These are phyloP conservation scores for Lagopus muta DNA, from an alignment of 2,113 vertebrate species.

Conservation along the genomic window DNA sequence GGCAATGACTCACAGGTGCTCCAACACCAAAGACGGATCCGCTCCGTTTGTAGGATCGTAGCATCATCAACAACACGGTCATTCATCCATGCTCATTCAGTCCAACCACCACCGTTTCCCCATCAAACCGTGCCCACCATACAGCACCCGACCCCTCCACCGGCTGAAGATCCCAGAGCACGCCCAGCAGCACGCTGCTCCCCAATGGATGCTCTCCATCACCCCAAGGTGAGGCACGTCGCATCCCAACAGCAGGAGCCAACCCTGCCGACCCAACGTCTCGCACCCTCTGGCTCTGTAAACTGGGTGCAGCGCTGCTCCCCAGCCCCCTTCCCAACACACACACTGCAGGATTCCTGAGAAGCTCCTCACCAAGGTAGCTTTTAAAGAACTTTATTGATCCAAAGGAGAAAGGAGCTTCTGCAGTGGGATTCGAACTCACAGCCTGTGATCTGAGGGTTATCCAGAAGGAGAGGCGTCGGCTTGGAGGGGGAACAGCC, in stretches of 20 bases:
- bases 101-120: too few species aligned
- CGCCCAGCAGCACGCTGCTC: neutral
- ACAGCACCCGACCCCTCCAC: neutral
- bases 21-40: too few species aligned
- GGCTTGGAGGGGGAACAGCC: neutral
- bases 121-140: too few species aligned
- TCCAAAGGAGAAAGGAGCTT: neutral
- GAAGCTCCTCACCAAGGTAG: neutral
- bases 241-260: fast-evolving
- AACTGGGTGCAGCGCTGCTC: fast-evolving
- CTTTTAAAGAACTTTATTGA: neutral
- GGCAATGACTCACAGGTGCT: neutral
- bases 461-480: neutral
- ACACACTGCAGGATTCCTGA: neutral
- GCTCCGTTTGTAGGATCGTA: too few species aligned
- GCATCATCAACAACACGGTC: too few species aligned
- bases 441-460: fast-evolving
- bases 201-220: neutral
- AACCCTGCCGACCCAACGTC: neutral
- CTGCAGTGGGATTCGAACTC: neutral
- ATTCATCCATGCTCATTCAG: too few species aligned
- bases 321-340: neutral
- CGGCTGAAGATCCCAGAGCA: neutral
- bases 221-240: neutral
- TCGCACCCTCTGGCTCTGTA: neutral